These are phyloP conservation scores for Hypomesus transpacificus DNA, from an alignment of 2,113 vertebrate genomes.

Conservation along the genomic window DNA sequence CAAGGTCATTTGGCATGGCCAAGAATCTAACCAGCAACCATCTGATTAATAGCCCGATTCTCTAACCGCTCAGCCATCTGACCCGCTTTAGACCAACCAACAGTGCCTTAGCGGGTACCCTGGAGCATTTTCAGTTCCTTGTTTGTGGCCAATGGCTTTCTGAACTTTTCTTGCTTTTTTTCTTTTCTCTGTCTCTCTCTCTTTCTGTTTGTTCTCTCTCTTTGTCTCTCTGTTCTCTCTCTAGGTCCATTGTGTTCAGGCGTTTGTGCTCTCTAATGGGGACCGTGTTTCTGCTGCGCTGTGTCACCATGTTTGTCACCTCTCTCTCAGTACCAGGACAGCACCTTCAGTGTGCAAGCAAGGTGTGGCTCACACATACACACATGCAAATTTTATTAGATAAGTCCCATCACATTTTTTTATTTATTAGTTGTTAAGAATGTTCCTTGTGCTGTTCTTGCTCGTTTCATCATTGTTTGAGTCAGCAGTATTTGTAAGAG, in stretches of 20 bases:
- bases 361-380: slow-evolving; percentile 69
- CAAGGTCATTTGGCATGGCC: no score
- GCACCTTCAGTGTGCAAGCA: slow-evolving; percentile 92
- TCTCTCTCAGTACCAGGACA: slow-evolving; percentile 95
- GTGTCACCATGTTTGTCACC: slow-evolving; percentile 97
- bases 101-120: neutral
- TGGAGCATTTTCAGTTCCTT: neutral
- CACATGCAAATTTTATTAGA: slow-evolving; percentile 13
- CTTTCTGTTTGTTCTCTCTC: neutral
- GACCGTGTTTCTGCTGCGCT: slow-evolving; percentile 93
- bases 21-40: no score
- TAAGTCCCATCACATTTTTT: neutral
- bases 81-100: neutral
- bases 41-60: no score
- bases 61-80: no score
- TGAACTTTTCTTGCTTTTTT: neutral
- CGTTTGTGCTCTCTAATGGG: slow-evolving; percentile 93
- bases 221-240: neutral
- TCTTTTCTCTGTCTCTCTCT: neutral
- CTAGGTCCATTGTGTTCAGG: slow-evolving; percentile 89
- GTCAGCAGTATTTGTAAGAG: slow-evolving; percentile 5
- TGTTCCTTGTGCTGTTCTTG: neutral
- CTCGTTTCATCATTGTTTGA: neutral
- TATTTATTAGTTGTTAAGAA: neutral
- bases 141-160: neutral